Conservation (phyloP, 2,888 invertebrate genomes). For the Syrphus vitripennis region DNA sequence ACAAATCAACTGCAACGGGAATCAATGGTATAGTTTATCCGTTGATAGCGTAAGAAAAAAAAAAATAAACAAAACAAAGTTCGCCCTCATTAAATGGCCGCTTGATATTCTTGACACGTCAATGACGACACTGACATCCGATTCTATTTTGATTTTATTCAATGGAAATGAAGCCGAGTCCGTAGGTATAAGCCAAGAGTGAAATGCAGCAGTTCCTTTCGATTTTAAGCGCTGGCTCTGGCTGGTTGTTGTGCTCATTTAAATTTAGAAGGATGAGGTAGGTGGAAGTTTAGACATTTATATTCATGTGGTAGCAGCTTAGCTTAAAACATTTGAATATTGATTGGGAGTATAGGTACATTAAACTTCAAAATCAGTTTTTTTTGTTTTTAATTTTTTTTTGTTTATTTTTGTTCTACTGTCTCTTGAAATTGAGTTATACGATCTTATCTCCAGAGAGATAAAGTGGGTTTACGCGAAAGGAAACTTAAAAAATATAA, state of each 20-base stretch:
- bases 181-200: conserved; percentile 11
- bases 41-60: conserved; percentile 1
- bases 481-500: conserved; percentile 56
- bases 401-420: conserved; percentile 25
- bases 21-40: conserved; percentile 39
- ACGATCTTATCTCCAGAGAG: conserved; percentile 42
- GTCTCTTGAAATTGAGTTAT: conserved; percentile 31
- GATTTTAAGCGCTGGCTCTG: conserved; percentile 52
- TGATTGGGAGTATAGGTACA: conserved; percentile 32
- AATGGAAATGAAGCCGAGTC: conserved; percentile 37
- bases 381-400: neutral
- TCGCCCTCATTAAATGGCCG: conserved; percentile 59
- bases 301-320: conserved; percentile 40
- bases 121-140: conserved; percentile 66
- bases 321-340: conserved; percentile 54
- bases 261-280: conserved; percentile 9
- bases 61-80: conserved; percentile 11
- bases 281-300: conserved; percentile 46
- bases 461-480: conserved; percentile 65
- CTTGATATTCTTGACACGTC: conserved; percentile 66
- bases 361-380: conserved; percentile 55
- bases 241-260: neutral
- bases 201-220: conserved; percentile 62
- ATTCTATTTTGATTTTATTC: conserved; percentile 58
- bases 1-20: conserved; percentile 58